Evolutionary conservation across 1,140 invertebrate genomes (phyloP), one percentile per base, ranked within the genome.

Genomic region (Aphelinus atriplicis): DNA sequence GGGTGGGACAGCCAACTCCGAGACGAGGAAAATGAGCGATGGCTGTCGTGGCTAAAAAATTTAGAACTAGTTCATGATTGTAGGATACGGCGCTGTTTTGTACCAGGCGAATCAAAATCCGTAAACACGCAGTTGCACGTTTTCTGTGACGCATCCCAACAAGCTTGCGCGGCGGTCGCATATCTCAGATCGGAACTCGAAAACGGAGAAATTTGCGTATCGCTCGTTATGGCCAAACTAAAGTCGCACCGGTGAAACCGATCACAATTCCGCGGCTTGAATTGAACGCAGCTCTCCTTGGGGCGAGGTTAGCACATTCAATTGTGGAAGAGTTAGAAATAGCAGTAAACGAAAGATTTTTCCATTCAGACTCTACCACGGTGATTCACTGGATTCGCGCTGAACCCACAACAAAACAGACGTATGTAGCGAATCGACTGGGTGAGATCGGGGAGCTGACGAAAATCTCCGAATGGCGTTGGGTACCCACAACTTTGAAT

Each of bases 361-460:
- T 71, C 56, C 86, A 82, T 81, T 78, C 80, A 9, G 84, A 86
- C 64, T 86, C 84, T 0, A 75, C 78, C 0, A 82, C 80, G 0
- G 81, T 80, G 0, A 60, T 87, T 7, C 55, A 69, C 5, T 85
- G 84, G 82, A 78, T 86, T 2, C 64, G 46, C 50, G 69, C 73
- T 0, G 45, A 55, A 4, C 67, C 78, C 26, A 60, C 51, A 43
- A 58, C 62, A 9, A 50, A 71, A n/a, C 58, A 75, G 55, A 74
- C 64, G 1, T 78, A 67, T 62, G 84, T 84, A 1, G 80, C 79
- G 1, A 87, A 88, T 81, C 61, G 85, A n/a, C 82, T 86, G 4
- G 45, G 77, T 1, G 76, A 83, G 71, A 86, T 88, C 51, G 51
- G 51, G 4, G 51, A 53, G 4, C 4, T 9, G 51, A 53, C 51